phyloP scores from a whole-genome alignment of 2,888 invertebrate genomes.

The Hypolimnas misippus region DNA sequence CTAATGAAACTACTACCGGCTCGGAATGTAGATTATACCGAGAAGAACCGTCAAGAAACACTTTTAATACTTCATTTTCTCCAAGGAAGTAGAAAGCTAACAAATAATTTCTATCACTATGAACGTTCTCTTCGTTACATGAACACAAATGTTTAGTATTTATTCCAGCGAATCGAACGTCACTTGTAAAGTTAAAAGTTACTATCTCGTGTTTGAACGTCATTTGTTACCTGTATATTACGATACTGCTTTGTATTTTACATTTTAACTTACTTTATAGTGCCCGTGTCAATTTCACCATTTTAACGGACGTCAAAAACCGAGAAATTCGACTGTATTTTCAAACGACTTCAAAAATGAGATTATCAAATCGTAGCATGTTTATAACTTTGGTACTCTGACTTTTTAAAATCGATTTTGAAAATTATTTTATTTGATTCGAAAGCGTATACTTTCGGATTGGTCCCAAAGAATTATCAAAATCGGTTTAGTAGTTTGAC shows the following conservation, averaged over 20 bases:
- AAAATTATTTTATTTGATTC: too few relatives aligned
- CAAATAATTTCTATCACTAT: background rate
- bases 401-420: too few relatives aligned
- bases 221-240: constrained; percentile 6
- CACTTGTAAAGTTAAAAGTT: constrained; percentile 5
- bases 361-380: too few relatives aligned
- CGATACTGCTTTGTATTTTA: constrained; percentile 8
- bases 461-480: too few relatives aligned
- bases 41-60: too few relatives aligned
- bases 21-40: too few relatives aligned
- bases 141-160: background rate
- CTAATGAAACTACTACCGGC: too few relatives aligned
- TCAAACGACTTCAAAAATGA: too few relatives aligned
- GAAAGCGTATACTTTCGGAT: too few relatives aligned
- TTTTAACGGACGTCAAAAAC: background rate
- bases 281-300: background rate
- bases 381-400: too few relatives aligned
- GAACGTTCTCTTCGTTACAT: background rate
- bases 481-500: too few relatives aligned
- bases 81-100: background rate
- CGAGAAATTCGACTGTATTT: too few relatives aligned
- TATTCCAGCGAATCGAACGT: constrained; percentile 8
- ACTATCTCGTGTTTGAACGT: background rate
- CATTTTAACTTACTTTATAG: background rate
- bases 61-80: background rate